Evolutionary conservation across 2,113 vertebrate genomes (phyloP).

Genomic region (Apodemus sylvaticus): DNA sequence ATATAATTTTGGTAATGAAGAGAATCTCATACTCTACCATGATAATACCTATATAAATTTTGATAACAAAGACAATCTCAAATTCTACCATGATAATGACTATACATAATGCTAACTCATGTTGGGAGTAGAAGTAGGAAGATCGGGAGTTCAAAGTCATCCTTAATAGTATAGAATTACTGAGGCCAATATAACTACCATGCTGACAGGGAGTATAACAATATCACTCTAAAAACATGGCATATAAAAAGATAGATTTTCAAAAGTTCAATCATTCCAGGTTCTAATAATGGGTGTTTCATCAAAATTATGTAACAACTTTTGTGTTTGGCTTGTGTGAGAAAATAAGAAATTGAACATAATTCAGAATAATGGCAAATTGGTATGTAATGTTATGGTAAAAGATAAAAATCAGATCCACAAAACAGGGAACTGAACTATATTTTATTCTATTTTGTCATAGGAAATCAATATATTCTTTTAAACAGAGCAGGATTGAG

Average conservation of each 20-base stretch:
- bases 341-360: not conserved
- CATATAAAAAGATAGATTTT: not conserved
- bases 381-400: too few species aligned
- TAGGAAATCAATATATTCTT: not conserved
- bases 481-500: not conserved
- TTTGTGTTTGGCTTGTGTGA: not conserved
- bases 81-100: not conserved
- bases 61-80: not conserved
- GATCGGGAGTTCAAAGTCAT: not conserved
- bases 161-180: too few species aligned
- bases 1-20: not conserved
- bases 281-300: not conserved
- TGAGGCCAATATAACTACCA: not conserved
- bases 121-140: not conserved
- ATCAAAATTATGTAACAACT: not conserved
- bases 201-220: rapidly evolving
- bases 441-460: not conserved
- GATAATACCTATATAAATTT: rapidly evolving
- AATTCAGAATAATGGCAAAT: not conserved
- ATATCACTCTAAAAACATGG: not conserved
- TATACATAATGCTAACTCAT: not conserved
- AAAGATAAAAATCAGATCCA: not conserved
- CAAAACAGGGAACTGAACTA: not conserved
- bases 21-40: not conserved
- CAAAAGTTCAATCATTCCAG: not conserved